Evolutionary conservation across 2,797 vertebrate genomes (phyloP), one percentile per base, ranked within the genome.

Genomic region (Pteronotus mesoamericanus): DNA sequence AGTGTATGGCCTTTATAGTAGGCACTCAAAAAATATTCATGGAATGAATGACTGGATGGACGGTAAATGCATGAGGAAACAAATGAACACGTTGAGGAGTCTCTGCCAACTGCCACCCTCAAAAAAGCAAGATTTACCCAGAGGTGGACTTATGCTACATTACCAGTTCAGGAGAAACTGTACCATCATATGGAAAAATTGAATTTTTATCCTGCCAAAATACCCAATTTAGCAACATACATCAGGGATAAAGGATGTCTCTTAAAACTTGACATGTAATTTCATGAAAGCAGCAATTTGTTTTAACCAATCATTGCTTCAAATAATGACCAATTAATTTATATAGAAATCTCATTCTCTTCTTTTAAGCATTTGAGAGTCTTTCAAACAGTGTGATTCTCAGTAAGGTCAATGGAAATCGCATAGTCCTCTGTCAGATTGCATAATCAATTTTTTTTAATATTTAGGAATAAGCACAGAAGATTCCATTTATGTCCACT

Each of bases 211-310:
- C 3, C 15, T n/a, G 83, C 7, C 57, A 74, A 79, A 66, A n/a
- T 19, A 44, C 19, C 74, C 84, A 78, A 5, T 59, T 68, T 93
- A 77, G 12, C 29, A 75, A 94, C 10, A 51, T 55, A 44, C 5
- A 0, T 79, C 88, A 82, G 8, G 82, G n/a, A 32, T 10, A 46
- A 83, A 83, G 2, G 3, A 53, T 84, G 1, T 83, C 44, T 61
- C 29, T 44, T 11, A 88, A 91, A 16, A 0, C 82, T 86, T 75
- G 32, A 0, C 6, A 61, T 95, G 18, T 39, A 55, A 89, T 79
- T 87, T 80, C 79, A 90, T 92, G 94, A 94, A 94, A 97, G 46
- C 11, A 71, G 5, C 91, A 68, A 69, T 96, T 55, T 94, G 3
- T 64, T 61, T 75, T 95, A 94, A 89, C 9, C 34, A 94, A 19